These are phyloP conservation scores for Probaryconus sp. DNA, from an alignment of 1,140 invertebrate genomes.

Conservation along the genomic window DNA sequence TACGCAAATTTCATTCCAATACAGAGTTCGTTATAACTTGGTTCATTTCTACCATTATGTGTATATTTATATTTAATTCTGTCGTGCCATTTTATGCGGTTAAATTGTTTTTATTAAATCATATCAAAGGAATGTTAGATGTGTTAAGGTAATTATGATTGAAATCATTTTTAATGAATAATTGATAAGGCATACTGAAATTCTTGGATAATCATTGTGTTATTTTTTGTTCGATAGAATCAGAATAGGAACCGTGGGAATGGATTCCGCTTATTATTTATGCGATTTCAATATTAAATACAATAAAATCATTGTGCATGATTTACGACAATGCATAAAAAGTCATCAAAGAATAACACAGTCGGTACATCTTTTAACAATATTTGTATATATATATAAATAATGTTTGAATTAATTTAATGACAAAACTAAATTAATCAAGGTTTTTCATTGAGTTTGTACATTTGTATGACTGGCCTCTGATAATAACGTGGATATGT, in stretches of 20 bases:
- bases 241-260: conserved; percentile 31
- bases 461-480: conserved; percentile 22
- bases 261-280: neutral
- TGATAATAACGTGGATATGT: conserved; percentile 27
- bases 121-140: conserved; percentile 9
- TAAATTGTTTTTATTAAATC: conserved; percentile 11
- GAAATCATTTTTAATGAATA: too few relatives aligned
- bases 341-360: conserved; percentile 22
- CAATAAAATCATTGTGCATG: conserved; percentile 16
- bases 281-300: conserved; percentile 17
- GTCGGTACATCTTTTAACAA: conserved; percentile 15
- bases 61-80: conserved; percentile 8
- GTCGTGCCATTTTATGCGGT: conserved; percentile 15
- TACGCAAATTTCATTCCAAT: conserved; percentile 14
- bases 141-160: conserved; percentile 15
- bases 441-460: conserved; percentile 32
- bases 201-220: too few relatives aligned
- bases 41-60: conserved; percentile 5
- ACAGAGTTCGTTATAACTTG: conserved; percentile 9
- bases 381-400: neutral
- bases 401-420: too few relatives aligned
- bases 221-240: too few relatives aligned
- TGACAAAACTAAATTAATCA: conserved; percentile 2
- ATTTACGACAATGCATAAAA: conserved; percentile 18
- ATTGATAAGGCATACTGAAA: too few relatives aligned